Base-by-base conservation (phyloP, 2,888 invertebrate genomes). In the Aproaerema taeniolella region DNA sequence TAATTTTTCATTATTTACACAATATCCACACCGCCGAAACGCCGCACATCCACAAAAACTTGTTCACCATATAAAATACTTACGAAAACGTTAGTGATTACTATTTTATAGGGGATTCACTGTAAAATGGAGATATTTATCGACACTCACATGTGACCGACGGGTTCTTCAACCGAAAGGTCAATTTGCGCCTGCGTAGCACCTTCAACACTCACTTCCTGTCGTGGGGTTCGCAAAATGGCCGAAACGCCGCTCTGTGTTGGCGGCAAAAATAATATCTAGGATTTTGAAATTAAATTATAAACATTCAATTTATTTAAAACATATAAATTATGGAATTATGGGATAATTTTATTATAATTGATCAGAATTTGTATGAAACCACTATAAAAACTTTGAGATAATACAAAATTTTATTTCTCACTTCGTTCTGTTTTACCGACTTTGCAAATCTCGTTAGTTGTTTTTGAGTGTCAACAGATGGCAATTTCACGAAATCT, bases 71-170 rank as follows among this genome's bases (percentile, higher is more conserved):
- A 58, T 51, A 65, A 75, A 78, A 81, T 86, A 87, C 87, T 88
- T 82, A 87, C 87, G 58, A 83, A 83, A 85, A 73, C 67, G 67
- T 65, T 72, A 69, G 70, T 63, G 64, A 70, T 56, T 67, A 76
- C 67, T 73, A 76, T 74, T 72, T 66, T 67, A 33, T 66, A 73
- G 68, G 57, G 73, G 70, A 74, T 74, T 75, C 77, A 75, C 83
- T 65, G 66, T 81, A 85, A 87, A 86, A 87, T 67, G 76, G 76
- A 73, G 76, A 83, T 87, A 86, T 86, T 86, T 85, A 87, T 86
- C 86, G 85, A 88, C 91, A 94, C 93, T 94, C 93, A 94, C 94
- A 93, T 94, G 93, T 93, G 93, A 92, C 92, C 92, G 93, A 93
- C 92, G 93, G 93, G 92, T 91, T 92, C 92, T 92, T 91, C 91